Base-by-base conservation (phyloP, 2,888 invertebrate genomes). In the Catonia carolina region DNA sequence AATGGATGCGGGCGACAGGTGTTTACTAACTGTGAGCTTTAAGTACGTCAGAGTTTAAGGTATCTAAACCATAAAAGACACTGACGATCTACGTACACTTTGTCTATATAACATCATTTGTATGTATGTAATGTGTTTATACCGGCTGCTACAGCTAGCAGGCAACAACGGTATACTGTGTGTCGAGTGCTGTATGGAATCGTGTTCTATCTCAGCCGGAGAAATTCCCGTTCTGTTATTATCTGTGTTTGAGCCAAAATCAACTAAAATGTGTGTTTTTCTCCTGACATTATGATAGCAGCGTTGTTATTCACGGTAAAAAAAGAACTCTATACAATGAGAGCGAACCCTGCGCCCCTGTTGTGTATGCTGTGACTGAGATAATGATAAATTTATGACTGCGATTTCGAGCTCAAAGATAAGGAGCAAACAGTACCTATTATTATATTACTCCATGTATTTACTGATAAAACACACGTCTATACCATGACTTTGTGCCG, bases 241-340 rank as follows among this genome's bases (percentile, higher is more conserved):
- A 45, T 45, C 45, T 45, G 45, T 27, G 23, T 45, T 45, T 45
- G 45, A 45, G 45, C 45, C 45, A 45, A 45, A 45, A 45, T 45
- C 45, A 45, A 45, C 45, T 45, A 27, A 45, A 45, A 45, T 45
- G 45, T 45, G 45, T 45, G 45, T 45, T 45, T 45, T 45, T 45
- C 45, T 45, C 18, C 23, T 45, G 45, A 45, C 45, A 45, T 27
- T 45, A 27, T 14, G 45, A 45, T 45, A 45, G 45, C 45, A 27
- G 22, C 45, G 45, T 45, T 45, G 45, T 45, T 27, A 22, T 45
- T 45, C 45, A 27, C 45, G 18, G 45, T 27, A 23, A 27, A 45
- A 45, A 45, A 45, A 45, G 45, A 22, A 45, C 45, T 22, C 45
- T 22, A 12, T 23, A 42, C 45, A 45, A 45, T 45, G 45, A 22